Conservation (phyloP, 1,140 invertebrate species). For the Drosophila ananassae region DNA sequence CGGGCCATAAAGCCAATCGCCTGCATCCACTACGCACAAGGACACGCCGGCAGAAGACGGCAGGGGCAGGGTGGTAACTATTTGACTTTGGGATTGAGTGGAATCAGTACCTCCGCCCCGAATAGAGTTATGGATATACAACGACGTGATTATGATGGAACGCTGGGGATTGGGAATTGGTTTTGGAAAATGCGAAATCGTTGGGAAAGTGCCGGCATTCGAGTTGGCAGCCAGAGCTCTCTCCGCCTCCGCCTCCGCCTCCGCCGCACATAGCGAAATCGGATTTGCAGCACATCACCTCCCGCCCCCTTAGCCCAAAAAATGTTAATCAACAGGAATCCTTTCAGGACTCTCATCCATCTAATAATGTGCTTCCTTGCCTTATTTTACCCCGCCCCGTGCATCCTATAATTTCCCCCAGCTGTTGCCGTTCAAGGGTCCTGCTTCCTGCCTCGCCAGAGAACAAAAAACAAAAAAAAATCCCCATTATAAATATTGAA, state of each 20-base stretch:
- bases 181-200: slow-evolving; percentile 16
- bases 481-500: slow-evolving; percentile 60
- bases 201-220: not conserved
- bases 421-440: slow-evolving; percentile 33
- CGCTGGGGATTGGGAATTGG: slow-evolving; percentile 24
- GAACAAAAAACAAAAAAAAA: slow-evolving; percentile 7
- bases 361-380: slow-evolving; percentile 6
- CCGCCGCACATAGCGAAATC: not conserved
- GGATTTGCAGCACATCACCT: not conserved
- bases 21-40: slow-evolving; percentile 58
- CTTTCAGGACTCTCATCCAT: slow-evolving; percentile 1
- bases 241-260: not conserved
- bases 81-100: slow-evolving; percentile 42
- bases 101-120: slow-evolving; percentile 7
- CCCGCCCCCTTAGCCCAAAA: not conserved
- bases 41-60: not conserved
- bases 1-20: slow-evolving; percentile 58
- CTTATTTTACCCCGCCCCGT: not conserved
- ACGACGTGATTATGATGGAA: slow-evolving; percentile 30
- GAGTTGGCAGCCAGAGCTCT: not conserved
- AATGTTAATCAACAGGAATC: slow-evolving; percentile 1
- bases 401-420: slow-evolving; percentile 13
- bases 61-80: slow-evolving; percentile 17
- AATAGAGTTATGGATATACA: slow-evolving; percentile 39
- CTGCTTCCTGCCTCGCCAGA: slow-evolving; percentile 15